Conservation (phyloP, 2,888 invertebrate genomes). For the Macrophya alboannulata region DNA sequence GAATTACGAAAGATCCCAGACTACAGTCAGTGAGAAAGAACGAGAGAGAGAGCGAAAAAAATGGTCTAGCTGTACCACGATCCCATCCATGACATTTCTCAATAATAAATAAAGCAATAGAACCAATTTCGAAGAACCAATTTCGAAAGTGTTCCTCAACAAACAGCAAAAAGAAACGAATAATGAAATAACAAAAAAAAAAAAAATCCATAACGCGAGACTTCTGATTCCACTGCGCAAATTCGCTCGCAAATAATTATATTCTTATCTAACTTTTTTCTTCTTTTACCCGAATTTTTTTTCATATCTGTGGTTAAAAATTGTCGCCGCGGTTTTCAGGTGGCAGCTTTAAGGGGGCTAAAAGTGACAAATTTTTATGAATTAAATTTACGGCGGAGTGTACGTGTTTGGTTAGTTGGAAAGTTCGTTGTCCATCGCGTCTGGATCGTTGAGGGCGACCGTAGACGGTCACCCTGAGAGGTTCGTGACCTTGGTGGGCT, state of each 20-base stretch:
- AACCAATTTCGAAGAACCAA: background rate
- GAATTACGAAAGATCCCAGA: constrained; percentile 11
- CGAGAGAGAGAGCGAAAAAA: constrained; percentile 16
- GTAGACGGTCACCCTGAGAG: constrained; percentile 54
- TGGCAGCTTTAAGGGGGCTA: no score
- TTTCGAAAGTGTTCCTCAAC: constrained; percentile 34
- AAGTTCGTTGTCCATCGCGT: constrained; percentile 29
- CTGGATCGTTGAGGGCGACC: background rate
- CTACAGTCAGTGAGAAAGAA: background rate
- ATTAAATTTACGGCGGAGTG: background rate
- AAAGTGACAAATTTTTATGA: no score
- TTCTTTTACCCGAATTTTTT: no score
- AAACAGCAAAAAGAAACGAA: background rate
- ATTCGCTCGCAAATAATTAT: background rate
- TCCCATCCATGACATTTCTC: background rate
- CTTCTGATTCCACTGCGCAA: no score
- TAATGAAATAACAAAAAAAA: background rate
- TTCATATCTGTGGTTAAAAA: background rate
- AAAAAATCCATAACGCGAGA: no score
- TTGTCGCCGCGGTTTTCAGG: no score
- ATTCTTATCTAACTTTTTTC: no score
- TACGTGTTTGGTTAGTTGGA: background rate
- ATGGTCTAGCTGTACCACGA: background rate
- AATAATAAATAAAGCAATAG: constrained; percentile 30
- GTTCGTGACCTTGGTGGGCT: constrained; percentile 49